These are phyloP conservation scores for Dasyprocta punctata DNA, from an alignment of 2,113 vertebrate species.

Conservation along the genomic window DNA sequence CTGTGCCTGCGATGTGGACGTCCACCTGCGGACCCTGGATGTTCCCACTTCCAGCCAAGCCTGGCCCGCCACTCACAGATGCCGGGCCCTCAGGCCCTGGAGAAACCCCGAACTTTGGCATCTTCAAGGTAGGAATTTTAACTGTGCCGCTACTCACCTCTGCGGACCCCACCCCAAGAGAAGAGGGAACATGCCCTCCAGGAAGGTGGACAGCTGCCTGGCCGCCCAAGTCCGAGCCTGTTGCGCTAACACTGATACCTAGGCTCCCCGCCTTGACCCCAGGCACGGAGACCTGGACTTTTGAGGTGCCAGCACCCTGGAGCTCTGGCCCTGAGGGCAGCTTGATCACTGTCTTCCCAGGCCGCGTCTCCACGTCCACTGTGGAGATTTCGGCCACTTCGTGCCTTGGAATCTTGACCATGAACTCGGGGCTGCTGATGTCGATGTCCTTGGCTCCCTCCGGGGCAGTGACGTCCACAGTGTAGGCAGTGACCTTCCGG, in stretches of 20 bases:
- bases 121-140: slow-evolving; percentile 81
- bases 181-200: background rate
- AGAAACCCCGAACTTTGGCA: slow-evolving; percentile 82
- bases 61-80: background rate
- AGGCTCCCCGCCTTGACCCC: slow-evolving; percentile 66
- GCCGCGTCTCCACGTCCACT: slow-evolving; percentile 71
- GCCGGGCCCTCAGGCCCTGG: background rate
- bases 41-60: background rate
- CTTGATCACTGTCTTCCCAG: slow-evolving; percentile 72
- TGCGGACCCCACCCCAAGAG: background rate
- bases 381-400: slow-evolving; percentile 84
- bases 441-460: slow-evolving; percentile 87
- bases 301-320: slow-evolving; percentile 1
- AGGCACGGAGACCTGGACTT: slow-evolving; percentile 72
- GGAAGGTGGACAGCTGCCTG: slow-evolving; percentile 30
- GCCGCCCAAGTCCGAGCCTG: slow-evolving; percentile 67
- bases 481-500: slow-evolving; percentile 95
- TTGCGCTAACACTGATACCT: background rate
- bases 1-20: background rate
- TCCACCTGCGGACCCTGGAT: slow-evolving; percentile 7
- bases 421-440: slow-evolving; percentile 88
- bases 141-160: slow-evolving; percentile 69
- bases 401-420: slow-evolving; percentile 83
- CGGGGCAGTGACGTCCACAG: slow-evolving; percentile 91
- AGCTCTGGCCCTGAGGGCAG: slow-evolving; percentile 65